Evolutionary conservation across 2,113 vertebrate genomes (phyloP), one percentile per base, ranked within the genome.

Genomic region (Embiotoca jacksoni): DNA sequence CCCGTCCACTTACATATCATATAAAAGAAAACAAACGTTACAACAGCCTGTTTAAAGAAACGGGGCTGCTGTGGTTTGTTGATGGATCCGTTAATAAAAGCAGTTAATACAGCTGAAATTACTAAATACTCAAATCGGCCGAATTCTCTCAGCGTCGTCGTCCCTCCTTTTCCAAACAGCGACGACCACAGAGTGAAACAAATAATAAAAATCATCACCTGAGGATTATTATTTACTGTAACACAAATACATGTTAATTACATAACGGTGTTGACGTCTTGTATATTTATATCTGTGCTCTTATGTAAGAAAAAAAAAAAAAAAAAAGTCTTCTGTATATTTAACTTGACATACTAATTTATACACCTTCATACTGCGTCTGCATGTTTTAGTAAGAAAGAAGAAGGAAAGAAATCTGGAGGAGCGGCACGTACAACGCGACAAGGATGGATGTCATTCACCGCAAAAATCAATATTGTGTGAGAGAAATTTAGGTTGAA

Each of bases 11-110:
- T 71, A 77, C 2, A 2, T 44, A 47, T 83, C 59, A 66, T 39
- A 78, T 83, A 78, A 83, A 81, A 58, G 16, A 77, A 81, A 79
- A 64, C 46, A 76, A 87, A 81, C 82, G 14, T 49, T 52, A 72
- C 11, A 75, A 44, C 73, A 63, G 56, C 54, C 41, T 61, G 63
- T 81, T 89, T 81, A 59, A 79, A 73, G 64, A 80, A 30, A 10
- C 23, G 23, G 50, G n/a, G 9, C 53, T 23, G 4, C 64, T 78
- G 49, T 56, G 66, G 54, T 73, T 71, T 68, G 80, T 47, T 82
- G 72, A 84, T 53, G 30, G 49, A 63, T 66, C 32, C 3, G 36
- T 39, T 35, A 66, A 70, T 76, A 70, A 68, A 23, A 74, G 54
- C 56, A 61, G 11, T 63, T 4, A 66, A 83, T 78, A n/a, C 1